A percentile compares a stretch with the other conserved stretches of the same genome.
phyloP scores from a whole-genome alignment of 2,888 invertebrate genomes.

The Oscheius onirici region DNA sequence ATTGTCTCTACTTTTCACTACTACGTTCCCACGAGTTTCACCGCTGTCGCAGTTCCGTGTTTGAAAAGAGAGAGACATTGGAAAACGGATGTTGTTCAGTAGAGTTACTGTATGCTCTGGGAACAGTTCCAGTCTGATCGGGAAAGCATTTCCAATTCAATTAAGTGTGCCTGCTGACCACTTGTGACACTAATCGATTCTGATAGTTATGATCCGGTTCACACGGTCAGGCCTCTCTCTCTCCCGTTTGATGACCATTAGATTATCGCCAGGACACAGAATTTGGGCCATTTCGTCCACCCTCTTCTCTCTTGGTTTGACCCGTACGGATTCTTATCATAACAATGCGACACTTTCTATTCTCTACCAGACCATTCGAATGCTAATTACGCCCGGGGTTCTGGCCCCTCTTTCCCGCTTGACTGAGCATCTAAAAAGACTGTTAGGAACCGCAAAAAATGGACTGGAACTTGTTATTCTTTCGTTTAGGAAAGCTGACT shows the following conservation, averaged over 20 bases:
- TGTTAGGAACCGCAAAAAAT: too few species aligned
- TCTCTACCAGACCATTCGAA: not conserved
- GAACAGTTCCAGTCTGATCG: too few species aligned
- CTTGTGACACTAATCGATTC: constrained; percentile 24
- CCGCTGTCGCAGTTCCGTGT: too few species aligned
- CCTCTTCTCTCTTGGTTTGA: not conserved
- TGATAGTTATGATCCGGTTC: constrained; percentile 32
- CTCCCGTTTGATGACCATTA: constrained; percentile 31
- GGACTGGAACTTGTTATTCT: too few species aligned
- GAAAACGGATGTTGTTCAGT: too few species aligned
- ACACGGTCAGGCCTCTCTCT: constrained; percentile 7
- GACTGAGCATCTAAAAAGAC: too few species aligned
- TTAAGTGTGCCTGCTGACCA: not conserved
- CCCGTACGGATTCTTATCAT: constrained; percentile 17
- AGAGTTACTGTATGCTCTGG: too few species aligned
- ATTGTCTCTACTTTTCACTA: too few species aligned
- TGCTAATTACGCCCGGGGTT: constrained; percentile 15
- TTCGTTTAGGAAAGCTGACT: not conserved
- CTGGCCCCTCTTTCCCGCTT: not conserved
- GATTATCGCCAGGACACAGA: constrained; percentile 23
- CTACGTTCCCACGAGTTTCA: too few species aligned
- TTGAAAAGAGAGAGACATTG: too few species aligned
- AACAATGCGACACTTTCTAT: constrained; percentile 8
- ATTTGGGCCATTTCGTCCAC: constrained; percentile 18
- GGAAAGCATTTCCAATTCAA: too few species aligned